Base-by-base conservation (phyloP, 2,113 vertebrate genomes). In the Pterophyllum scalare region DNA sequence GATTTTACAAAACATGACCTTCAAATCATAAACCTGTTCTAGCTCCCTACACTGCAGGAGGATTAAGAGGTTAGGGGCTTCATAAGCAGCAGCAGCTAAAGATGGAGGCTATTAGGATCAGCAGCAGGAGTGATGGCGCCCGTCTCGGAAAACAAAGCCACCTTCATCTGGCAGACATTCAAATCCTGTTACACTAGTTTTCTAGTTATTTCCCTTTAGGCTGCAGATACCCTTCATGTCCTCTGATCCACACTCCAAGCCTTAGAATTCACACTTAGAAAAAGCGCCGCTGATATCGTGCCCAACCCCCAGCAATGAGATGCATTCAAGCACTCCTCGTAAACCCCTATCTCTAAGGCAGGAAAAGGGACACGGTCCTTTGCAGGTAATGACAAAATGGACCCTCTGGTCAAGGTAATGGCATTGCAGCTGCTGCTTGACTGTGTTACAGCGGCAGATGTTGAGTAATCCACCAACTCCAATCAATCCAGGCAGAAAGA, bases 151-250 rank as follows among this genome's bases (percentile, higher is more conserved):
- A 80, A 84, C 54, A 82, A 12, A 87, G 60, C 35, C 84, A 90
- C 85, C 59, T 84, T 83, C 76, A 81, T 90, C 84, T 89, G 80
- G 85, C 78, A 49, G 80, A 77, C 56, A 52, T 64, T 74, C 74
- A 85, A 61, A 79, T 81, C 59, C n/a, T 65, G 56, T 70, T 70
- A 80, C 78, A 81, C n/a, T 24, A 24, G 62, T 61, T 70, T 61
- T 62, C 54, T 80, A 33, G 49, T n/a, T 28, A 58, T 38, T 56
- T 75, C 79, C 54, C 79, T 86, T 79, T 59, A 82, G 56, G 28
- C 75, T 4, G 17, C 31, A 76, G 38, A 75, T 65, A 75, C 35
- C 82, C 59, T 80, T n/a, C 28, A 19, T 22, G 52, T 75, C 79
- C 75, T 83, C 61, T 62, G 72, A 81, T 80, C 38, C 31, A 56